phyloP scores from a whole-genome alignment of 2,113 vertebrate species.

The Glaucomys volans region DNA sequence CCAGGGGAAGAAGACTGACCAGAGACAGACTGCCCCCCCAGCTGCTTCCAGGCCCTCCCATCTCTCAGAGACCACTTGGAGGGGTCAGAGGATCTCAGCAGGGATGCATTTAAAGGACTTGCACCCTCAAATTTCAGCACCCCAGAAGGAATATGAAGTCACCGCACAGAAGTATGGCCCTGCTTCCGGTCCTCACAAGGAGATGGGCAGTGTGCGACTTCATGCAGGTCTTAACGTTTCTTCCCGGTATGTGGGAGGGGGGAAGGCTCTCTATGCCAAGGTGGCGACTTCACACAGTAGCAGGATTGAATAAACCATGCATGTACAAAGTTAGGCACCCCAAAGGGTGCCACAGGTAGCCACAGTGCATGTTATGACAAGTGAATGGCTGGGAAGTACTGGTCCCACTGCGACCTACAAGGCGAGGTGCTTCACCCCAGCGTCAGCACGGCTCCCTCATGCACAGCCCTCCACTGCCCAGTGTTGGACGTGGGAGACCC shows the following conservation, averaged over 20 bases:
- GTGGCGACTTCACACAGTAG: not conserved
- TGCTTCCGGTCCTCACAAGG: not conserved
- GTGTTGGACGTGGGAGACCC: too few relatives aligned
- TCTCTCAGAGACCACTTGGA: not conserved
- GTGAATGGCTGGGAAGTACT: accelerated
- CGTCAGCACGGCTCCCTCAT: too few relatives aligned
- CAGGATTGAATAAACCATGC: not conserved
- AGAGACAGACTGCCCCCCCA: not conserved
- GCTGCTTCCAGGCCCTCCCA: not conserved
- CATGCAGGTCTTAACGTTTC: accelerated
- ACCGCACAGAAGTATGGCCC: accelerated
- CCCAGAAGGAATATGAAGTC: not conserved
- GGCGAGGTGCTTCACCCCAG: not conserved
- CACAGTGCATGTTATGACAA: accelerated
- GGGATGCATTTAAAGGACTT: accelerated
- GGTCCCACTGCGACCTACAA: accelerated
- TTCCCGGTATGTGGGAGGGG: too few relatives aligned
- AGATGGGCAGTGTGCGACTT: not conserved
- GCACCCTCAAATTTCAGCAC: accelerated
- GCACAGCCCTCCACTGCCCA: not conserved
- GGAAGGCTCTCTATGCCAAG: too few relatives aligned
- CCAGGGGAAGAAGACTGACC: not conserved
- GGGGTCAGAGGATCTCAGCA: too few relatives aligned
- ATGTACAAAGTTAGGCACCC: accelerated
- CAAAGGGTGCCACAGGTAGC: accelerated